A percentile compares a stretch with the other conserved stretches of the same genome.
phyloP scores from a whole-genome alignment of 2,797 vertebrate genomes.

The Phoeniculus purpureus region DNA sequence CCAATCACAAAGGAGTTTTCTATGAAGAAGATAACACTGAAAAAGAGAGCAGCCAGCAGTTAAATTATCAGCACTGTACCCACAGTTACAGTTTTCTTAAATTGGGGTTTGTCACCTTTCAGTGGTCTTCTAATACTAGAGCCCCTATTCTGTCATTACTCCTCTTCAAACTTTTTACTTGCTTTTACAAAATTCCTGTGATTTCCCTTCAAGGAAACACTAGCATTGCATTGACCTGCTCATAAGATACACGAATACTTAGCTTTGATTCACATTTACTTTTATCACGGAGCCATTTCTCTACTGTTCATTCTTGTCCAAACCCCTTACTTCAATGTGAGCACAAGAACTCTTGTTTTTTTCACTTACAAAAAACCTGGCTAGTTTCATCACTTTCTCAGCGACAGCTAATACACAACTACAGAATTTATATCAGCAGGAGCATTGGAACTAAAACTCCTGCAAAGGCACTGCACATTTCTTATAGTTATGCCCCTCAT shows the following conservation, averaged over 20 bases:
- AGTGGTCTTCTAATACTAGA: neutral
- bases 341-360: neutral
- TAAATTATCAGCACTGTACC: neutral
- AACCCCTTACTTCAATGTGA: neutral
- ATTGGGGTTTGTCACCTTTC: neutral
- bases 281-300: neutral
- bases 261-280: neutral
- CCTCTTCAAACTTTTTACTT: neutral
- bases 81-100: neutral
- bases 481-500: conserved; percentile 51
- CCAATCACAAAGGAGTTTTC: neutral
- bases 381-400: conserved; percentile 3
- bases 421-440: neutral
- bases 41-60: neutral
- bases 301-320: neutral
- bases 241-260: neutral
- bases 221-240: neutral
- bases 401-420: neutral
- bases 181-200: neutral
- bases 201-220: neutral
- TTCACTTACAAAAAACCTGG: neutral
- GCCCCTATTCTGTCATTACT: neutral
- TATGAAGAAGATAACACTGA: neutral
- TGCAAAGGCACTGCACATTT: conserved; percentile 41
- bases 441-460: conserved; percentile 1